Base-by-base conservation (phyloP, 35 echinoderm and acorn worm species). In the Holothuria glaberrima region DNA sequence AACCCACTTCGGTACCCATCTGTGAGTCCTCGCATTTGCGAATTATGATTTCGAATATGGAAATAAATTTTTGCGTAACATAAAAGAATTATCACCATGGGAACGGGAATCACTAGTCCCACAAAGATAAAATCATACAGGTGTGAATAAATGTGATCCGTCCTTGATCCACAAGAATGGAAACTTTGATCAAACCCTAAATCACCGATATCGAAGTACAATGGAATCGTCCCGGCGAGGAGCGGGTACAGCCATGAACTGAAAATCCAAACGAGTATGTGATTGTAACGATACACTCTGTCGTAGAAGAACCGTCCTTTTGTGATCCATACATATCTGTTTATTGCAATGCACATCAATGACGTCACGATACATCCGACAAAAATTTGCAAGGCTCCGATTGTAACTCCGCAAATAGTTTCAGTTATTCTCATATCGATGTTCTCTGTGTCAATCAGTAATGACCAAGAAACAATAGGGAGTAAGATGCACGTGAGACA, bases 341-440 rank as follows among this genome's bases (percentile, higher is more conserved):
- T 83, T n/a, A 58, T 24, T 16, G 80, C 38, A 19, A 83, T 83
- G 12, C n/a, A 48, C 35, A 83, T 25, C 18, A 83, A 45, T 22
- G 24, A 26, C 5, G 48, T 58, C 20, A 30, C 52, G 38, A 30
- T 83, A 1, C 41, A 56, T 22, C 30, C 22, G 19, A 58, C 35
- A 56, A 54, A 48, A 54, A 83, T 54, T 10, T 48, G 26, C 22
- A 83, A 20, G 6, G 48, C 38, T 24, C 80, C 52, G 52, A 38
- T 54, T 14, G 48, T 45, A 83, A 83, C 30, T 5, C 35, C 54
- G 52, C 80, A 83, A 59, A 83, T 54, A 21, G 58, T 54, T 63
- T 83, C 80, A 12, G 52, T 10, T 9, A 77, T 10, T 26, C 10
- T 10, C 10, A 77, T 9, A 26, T 7, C 30, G 26, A 24, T 27